phyloP scores from a whole-genome alignment of 2,113 vertebrate genomes.

The Acanthisitta chloris region DNA sequence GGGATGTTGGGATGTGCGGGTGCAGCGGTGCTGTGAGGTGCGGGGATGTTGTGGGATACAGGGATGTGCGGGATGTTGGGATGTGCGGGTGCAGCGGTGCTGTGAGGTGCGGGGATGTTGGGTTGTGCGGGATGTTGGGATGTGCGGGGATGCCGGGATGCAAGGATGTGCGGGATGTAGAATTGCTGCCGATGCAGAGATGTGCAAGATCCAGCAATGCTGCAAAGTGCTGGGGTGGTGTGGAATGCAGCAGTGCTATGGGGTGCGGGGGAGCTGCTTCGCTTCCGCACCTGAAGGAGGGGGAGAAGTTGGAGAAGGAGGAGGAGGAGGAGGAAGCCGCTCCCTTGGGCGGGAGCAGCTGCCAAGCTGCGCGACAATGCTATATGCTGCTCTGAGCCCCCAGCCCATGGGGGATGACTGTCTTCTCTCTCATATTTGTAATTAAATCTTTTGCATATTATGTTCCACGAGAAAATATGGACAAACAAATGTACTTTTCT shows the following conservation, averaged over 20 bases:
- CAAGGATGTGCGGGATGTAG: too few species aligned
- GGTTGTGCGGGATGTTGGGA: rapidly evolving
- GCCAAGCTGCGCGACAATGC: rapidly evolving
- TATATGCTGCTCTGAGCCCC: background rate
- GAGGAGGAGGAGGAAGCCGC: background rate
- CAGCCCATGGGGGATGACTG: rapidly evolving
- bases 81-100: background rate
- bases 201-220: too few species aligned
- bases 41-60: background rate
- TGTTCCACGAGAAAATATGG: background rate
- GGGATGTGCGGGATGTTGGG: background rate
- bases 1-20: background rate
- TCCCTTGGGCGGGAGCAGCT: rapidly evolving
- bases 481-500: background rate
- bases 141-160: rapidly evolving
- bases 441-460: background rate
- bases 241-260: too few species aligned
- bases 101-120: background rate
- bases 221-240: background rate
- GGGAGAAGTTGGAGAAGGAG: background rate
- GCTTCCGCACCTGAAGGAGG: background rate
- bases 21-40: too few species aligned
- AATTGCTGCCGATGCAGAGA: background rate
- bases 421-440: background rate
- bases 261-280: background rate